Evolutionary conservation across 2,888 invertebrate genomes (phyloP).

Genomic region (Leptinotarsa haldemani): DNA sequence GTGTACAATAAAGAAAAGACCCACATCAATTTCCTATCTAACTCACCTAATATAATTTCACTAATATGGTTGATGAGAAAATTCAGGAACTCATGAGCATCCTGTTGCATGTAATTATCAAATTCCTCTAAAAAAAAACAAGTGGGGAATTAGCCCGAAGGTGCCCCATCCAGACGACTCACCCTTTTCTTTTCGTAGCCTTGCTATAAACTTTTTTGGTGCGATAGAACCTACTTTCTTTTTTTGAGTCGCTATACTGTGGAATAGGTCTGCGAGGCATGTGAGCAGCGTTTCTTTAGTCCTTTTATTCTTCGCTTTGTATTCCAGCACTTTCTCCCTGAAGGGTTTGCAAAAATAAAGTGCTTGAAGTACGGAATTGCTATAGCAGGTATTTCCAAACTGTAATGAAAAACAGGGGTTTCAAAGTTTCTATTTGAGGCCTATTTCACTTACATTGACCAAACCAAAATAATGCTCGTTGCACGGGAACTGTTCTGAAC

Average conservation of each 20-base stretch:
- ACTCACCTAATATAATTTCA: constrained; percentile 93
- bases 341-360: constrained; percentile 99
- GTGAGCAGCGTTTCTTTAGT: constrained; percentile 97
- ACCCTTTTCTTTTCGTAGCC: constrained; percentile 98
- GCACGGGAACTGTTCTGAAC: constrained; percentile 96
- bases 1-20: background rate
- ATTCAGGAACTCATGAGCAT: constrained; percentile 99
- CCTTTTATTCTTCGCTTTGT: constrained; percentile 95
- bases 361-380: constrained; percentile 99
- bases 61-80: constrained; percentile 98
- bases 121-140: constrained; percentile 86
- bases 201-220: constrained; percentile 99
- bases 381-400: constrained; percentile 99
- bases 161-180: constrained; percentile 32
- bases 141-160: background rate
- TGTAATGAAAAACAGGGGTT: constrained; percentile 64
- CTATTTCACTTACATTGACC: constrained; percentile 86
- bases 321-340: constrained; percentile 97
- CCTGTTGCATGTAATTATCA: constrained; percentile 99
- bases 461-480: constrained; percentile 99
- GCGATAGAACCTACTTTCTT: constrained; percentile 99
- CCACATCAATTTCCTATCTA: background rate
- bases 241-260: constrained; percentile 99
- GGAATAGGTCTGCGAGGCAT: constrained; percentile 98
- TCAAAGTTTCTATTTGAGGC: constrained; percentile 14